These are phyloP conservation scores for Suncus etruscus DNA, from an alignment of 2,113 vertebrate species.

Conservation along the genomic window DNA sequence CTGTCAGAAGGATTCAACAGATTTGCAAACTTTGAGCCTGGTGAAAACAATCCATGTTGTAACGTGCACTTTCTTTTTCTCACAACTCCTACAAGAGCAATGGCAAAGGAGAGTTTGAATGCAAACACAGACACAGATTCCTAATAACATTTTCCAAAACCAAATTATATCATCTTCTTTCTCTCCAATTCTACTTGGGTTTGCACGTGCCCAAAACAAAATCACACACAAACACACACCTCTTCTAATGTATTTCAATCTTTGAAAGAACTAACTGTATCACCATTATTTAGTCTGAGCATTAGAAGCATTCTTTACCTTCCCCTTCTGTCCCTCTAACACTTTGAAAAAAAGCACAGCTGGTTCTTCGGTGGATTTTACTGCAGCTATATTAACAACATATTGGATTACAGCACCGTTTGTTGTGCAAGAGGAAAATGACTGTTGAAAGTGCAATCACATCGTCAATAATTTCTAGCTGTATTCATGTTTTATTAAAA, in stretches of 20 bases:
- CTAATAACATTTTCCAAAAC: conserved; percentile 62
- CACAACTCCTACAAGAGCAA: conserved; percentile 58
- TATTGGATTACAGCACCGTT: conserved; percentile 66
- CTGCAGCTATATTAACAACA: conserved; percentile 45
- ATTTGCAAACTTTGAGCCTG: conserved; percentile 68
- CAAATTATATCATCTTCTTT: not conserved
- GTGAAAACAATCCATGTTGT: conserved; percentile 65
- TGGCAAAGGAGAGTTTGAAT: conserved; percentile 47
- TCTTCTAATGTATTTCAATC: not conserved
- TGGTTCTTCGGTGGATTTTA: conserved; percentile 50
- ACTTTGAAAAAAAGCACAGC: conserved; percentile 28
- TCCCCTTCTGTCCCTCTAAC: not conserved
- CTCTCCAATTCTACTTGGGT: not conserved
- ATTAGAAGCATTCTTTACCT: not conserved
- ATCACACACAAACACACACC: not conserved
- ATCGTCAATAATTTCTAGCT: conserved; percentile 34
- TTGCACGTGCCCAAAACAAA: not conserved
- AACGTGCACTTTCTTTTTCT: conserved; percentile 71
- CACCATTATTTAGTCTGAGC: not conserved
- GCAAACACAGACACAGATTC: conserved; percentile 60
- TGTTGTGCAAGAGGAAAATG: conserved; percentile 59
- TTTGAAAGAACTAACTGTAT: not conserved
- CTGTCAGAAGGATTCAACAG: conserved; percentile 65
- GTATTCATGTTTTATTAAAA: conserved; percentile 9
- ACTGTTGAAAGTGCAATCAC: conserved; percentile 52